Percentiles rank a stretch among this genome's conserved stretches.
These are phyloP conservation scores for Anguilla marmorata DNA, from an alignment of 2,797 vertebrate species.

Conservation along the genomic window DNA sequence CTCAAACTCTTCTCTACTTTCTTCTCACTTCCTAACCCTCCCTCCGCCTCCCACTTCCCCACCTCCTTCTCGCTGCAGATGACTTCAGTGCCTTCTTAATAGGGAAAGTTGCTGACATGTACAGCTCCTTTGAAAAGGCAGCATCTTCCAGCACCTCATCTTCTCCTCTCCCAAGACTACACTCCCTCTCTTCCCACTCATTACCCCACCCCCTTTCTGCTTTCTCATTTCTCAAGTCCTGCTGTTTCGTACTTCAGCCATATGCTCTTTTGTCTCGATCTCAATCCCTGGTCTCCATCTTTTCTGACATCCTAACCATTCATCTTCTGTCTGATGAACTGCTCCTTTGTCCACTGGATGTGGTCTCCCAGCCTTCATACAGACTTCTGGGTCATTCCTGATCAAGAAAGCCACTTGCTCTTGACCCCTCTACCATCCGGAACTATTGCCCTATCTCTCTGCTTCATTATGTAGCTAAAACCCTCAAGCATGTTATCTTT, in stretches of 20 bases:
- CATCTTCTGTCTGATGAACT: background rate
- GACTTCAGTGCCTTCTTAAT: background rate
- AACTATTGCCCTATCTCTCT: conserved; percentile 3
- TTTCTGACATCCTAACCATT: background rate
- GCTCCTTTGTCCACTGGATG: background rate
- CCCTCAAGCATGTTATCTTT: background rate
- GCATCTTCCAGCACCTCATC: background rate
- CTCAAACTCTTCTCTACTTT: background rate
- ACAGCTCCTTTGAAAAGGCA: background rate
- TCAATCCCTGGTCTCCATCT: background rate
- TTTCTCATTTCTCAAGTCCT: background rate
- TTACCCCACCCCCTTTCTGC: background rate
- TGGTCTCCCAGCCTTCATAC: background rate
- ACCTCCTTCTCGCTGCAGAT: background rate
- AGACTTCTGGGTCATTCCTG: background rate
- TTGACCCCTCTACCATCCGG: background rate
- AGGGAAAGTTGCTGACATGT: background rate
- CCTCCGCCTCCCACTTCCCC: background rate
- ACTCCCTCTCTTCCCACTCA: background rate
- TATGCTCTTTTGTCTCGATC: background rate
- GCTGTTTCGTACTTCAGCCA: background rate
- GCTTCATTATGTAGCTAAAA: background rate
- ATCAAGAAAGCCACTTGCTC: background rate
- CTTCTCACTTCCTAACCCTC: background rate
- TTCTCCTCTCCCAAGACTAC: background rate